Conservation (phyloP, 2,797 vertebrate species). For the Darevskia mixta region DNA sequence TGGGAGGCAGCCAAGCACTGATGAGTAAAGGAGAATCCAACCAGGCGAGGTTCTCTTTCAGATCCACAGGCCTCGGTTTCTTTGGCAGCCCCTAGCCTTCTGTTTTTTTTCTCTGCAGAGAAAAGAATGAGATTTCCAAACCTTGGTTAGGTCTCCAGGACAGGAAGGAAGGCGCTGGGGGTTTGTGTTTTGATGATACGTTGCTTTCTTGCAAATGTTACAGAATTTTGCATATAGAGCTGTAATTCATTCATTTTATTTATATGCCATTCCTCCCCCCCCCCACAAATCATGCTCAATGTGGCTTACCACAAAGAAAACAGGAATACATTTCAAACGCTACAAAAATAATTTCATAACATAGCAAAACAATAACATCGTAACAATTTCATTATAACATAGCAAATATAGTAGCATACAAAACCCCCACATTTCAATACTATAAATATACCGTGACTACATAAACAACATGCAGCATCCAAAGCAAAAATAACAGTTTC, state of each 20-base stretch:
- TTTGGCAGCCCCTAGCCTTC: neutral
- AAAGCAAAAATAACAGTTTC: neutral
- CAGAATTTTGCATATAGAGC: neutral
- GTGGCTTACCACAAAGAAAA: too few relatives aligned
- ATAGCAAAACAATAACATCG: too few relatives aligned
- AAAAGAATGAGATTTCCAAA: neutral
- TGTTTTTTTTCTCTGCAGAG: neutral
- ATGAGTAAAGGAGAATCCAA: neutral
- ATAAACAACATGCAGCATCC: too few relatives aligned
- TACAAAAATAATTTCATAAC: too few relatives aligned
- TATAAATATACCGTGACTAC: too few relatives aligned
- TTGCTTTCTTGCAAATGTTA: conserved; percentile 5
- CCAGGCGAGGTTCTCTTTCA: neutral
- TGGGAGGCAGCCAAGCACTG: neutral
- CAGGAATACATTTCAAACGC: too few relatives aligned
- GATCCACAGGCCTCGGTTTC: neutral
- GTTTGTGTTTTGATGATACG: neutral
- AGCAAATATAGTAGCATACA: too few relatives aligned
- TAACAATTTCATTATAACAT: too few relatives aligned
- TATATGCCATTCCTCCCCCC: too few relatives aligned
- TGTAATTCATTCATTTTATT: too few relatives aligned
- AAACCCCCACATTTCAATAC: too few relatives aligned
- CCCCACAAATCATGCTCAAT: too few relatives aligned
- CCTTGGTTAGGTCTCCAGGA: neutral
- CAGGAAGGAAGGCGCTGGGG: neutral